phyloP scores from a whole-genome alignment of 1,140 invertebrate species.

The Phthorimaea operculella region DNA sequence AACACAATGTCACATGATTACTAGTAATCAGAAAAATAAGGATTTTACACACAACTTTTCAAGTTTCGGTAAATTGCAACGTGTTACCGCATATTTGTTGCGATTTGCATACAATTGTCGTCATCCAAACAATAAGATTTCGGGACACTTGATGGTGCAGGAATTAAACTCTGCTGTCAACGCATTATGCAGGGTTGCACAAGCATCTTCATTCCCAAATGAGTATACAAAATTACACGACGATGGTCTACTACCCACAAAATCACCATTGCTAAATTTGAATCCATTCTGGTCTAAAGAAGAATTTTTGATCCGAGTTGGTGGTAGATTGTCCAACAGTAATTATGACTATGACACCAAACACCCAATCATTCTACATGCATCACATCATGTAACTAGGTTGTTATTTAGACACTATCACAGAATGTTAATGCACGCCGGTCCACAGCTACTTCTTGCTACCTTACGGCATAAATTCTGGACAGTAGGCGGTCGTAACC shows the following conservation, averaged over 20 bases:
- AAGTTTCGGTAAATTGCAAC: conserved; percentile 6
- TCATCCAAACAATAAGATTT: conserved; percentile 1
- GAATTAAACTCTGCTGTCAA: conserved; percentile 4
- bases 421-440: conserved; percentile 23
- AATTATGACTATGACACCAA: conserved; percentile 15
- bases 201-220: neutral
- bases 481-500: conserved; percentile 18
- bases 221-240: conserved; percentile 1
- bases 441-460: conserved; percentile 21
- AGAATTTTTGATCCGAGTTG: neutral
- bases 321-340: conserved; percentile 3
- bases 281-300: neutral
- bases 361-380: conserved; percentile 37
- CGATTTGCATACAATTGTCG: conserved; percentile 5
- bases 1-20: neutral
- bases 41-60: neutral
- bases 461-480: conserved; percentile 26
- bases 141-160: neutral
- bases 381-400: conserved; percentile 19
- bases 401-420: conserved; percentile 27
- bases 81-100: neutral
- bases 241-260: neutral
- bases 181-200: conserved; percentile 6
- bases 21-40: neutral
- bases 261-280: neutral